Base-by-base conservation (phyloP, 2,888 invertebrate genomes). In the Notocelia uddmanniana region DNA sequence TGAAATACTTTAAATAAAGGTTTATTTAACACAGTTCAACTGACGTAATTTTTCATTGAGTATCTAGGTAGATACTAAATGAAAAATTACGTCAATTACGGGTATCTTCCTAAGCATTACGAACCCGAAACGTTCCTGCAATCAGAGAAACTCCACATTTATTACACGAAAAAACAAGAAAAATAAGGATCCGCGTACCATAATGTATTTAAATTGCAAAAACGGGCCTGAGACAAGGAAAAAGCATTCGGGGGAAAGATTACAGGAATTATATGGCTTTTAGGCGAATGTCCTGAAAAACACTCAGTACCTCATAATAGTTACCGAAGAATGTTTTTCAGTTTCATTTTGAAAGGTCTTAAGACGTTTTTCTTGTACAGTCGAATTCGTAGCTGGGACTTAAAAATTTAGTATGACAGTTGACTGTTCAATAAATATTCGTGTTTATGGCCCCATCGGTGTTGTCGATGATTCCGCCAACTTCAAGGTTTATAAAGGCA, bases 191-290 rank as follows among this genome's bases (percentile, higher is more conserved):
- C 63, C 23, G 15, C 60, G 71, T 34, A 59, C 64, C 57, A 60
- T 67, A 71, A 71, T 71, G 71, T 71, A 71, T 67, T 71, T 71
- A 60, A 71, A 71, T 71, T 66, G 60, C 59, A 67, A 34, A 60
- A 64, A 60, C 37, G 34, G 50, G 19, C 18, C 18, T 45, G 18
- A 21, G 50, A 71, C 71, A 67, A 59, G 70, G 54, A 23, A 71
- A 69, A 71, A 66, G 66, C 71, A 71, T 71, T 60, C 31, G 21
- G 64, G 52, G 58, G 52, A 45, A 50, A 60, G 66, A 71, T 71
- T 71, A 60, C 66, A 34, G 59, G 59, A 67, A 60, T 71, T 66
- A 71, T 54, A 50, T 54, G n/a, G 57, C 63, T 71, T 67, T 55
- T 55, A 45, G 34, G n/a, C 19, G 37, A 71, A 48, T 60, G 60